Conservation (phyloP, 2,113 vertebrate genomes). For the Fregata magnificens region DNA sequence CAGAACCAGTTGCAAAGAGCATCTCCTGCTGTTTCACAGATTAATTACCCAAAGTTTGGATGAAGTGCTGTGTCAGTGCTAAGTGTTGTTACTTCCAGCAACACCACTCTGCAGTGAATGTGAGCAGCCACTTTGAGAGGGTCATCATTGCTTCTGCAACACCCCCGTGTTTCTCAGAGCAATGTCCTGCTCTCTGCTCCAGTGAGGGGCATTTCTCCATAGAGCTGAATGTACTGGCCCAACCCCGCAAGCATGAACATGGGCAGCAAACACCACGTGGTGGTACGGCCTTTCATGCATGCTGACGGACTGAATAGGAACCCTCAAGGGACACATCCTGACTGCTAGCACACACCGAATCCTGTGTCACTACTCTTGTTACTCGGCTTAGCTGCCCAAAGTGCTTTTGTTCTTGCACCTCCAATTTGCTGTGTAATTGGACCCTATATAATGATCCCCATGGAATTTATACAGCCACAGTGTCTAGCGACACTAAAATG, state of each 20-base stretch:
- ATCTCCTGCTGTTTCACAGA: conserved; percentile 20
- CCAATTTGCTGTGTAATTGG: not conserved
- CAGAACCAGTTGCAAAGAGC: not conserved
- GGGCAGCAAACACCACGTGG: accelerated
- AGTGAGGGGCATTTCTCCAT: not conserved
- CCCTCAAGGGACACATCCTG: not conserved
- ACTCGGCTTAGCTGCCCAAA: not conserved
- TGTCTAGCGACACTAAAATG: not conserved
- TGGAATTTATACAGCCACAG: not conserved
- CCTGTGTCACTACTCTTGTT: not conserved
- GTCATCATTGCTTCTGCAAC: not conserved
- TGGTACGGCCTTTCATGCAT: not conserved
- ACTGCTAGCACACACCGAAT: not conserved
- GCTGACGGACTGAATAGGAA: accelerated
- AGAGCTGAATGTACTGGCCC: not conserved
- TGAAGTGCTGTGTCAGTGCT: not conserved
- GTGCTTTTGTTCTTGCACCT: not conserved
- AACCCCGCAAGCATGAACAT: not conserved
- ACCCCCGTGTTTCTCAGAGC: not conserved
- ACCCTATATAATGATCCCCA: not conserved
- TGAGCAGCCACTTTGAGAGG: not conserved
- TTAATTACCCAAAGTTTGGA: conserved; percentile 28
- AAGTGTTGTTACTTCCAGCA: not conserved
- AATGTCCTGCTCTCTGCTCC: not conserved
- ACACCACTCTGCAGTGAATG: not conserved